Conservation (phyloP, 1,140 invertebrate genomes). For the Dinothrombium tinctorium region DNA sequence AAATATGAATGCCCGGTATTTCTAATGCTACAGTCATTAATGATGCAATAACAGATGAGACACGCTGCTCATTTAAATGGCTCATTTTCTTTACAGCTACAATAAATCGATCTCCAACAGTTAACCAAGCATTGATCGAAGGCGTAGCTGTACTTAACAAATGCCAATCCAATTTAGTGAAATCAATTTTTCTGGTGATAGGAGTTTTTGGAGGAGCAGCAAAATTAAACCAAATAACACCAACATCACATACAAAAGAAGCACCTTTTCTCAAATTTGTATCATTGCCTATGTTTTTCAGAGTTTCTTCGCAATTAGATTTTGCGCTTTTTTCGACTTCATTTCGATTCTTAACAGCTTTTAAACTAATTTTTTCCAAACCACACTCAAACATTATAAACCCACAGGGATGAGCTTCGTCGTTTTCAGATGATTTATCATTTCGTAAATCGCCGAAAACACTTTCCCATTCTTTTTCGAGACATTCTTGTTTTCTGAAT, state of each 20-base stretch:
- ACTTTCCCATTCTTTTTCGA: background rate
- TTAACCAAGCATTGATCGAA: conserved; percentile 91
- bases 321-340: conserved; percentile 26
- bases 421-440: background rate
- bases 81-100: conserved; percentile 53
- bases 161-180: conserved; percentile 85
- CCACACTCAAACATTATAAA: conserved; percentile 96
- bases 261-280: conserved; percentile 14
- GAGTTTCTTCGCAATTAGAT: conserved; percentile 17
- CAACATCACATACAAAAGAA: conserved; percentile 42
- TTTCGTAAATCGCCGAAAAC: background rate
- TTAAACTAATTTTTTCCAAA: conserved; percentile 62
- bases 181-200: conserved; percentile 81
- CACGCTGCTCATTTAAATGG: conserved; percentile 37
- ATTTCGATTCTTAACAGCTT: conserved; percentile 37
- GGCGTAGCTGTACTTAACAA: conserved; percentile 80
- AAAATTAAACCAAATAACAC: conserved; percentile 88
- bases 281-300: conserved; percentile 3
- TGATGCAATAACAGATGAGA: conserved; percentile 55
- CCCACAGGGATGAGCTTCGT: conserved; percentile 23
- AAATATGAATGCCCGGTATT: conserved; percentile 49
- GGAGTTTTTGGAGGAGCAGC: conserved; percentile 80
- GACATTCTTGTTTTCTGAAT: conserved; percentile 5
- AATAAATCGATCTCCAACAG: conserved; percentile 66
- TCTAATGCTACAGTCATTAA: conserved; percentile 85